A percentile compares a stretch with the other conserved stretches of the same genome.
These are phyloP conservation scores for Tethya wilhelma DNA, from an alignment of 37 sponge, comb jelly and placozoan genomes.

Conservation along the genomic window DNA sequence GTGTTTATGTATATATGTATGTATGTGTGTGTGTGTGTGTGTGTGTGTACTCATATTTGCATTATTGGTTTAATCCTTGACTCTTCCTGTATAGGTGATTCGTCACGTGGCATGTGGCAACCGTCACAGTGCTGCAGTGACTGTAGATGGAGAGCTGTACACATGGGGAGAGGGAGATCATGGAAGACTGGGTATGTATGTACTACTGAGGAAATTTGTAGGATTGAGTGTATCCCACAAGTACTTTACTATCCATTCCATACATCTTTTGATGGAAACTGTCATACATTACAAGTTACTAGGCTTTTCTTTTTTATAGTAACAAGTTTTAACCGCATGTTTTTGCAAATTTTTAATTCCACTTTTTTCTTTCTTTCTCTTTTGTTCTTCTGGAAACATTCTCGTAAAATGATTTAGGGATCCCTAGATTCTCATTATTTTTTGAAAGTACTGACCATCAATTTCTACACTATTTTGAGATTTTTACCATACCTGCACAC, in stretches of 20 bases:
- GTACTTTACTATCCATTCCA: background rate
- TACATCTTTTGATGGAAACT: too few relatives aligned
- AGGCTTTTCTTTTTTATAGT: too few relatives aligned
- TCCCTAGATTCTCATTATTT: background rate
- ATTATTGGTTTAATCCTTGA: background rate
- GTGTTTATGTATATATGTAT: too few relatives aligned
- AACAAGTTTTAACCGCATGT: background rate
- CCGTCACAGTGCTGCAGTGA: slow-evolving; percentile 90
- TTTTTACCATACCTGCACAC: too few relatives aligned
- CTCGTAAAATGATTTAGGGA: background rate
- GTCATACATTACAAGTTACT: too few relatives aligned
- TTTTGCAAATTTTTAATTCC: background rate
- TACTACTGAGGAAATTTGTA: background rate
- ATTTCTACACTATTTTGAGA: too few relatives aligned
- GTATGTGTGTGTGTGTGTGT: too few relatives aligned
- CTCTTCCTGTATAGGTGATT: slow-evolving; percentile 24
- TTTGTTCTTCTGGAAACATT: too few relatives aligned
- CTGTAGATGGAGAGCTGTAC: slow-evolving; percentile 80
- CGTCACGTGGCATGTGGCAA: slow-evolving; percentile 82
- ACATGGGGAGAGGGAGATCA: slow-evolving; percentile 96
- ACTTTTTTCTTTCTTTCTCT: background rate
- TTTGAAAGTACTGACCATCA: background rate
- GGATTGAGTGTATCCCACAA: background rate
- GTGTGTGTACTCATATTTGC: too few relatives aligned
- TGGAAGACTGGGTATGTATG: slow-evolving; percentile 90